phyloP scores from a whole-genome alignment of 2,113 vertebrate genomes.

The Tenrec ecaudatus region DNA sequence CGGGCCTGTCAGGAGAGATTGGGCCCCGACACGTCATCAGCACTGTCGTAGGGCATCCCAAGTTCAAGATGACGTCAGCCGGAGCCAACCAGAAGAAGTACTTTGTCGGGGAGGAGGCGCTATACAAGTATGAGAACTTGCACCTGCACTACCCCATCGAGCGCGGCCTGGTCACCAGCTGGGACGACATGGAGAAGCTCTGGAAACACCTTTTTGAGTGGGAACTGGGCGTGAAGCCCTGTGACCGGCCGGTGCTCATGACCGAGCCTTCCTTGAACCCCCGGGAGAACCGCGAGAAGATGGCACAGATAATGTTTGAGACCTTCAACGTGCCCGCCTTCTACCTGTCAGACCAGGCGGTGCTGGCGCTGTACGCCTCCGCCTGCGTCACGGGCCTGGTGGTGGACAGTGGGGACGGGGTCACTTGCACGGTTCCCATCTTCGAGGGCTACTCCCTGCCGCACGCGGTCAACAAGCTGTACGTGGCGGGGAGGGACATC shows the following conservation, averaged over 20 bases:
- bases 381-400: slow-evolving; percentile 83
- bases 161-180: slow-evolving; percentile 68
- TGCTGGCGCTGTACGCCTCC: slow-evolving; percentile 76
- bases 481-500: slow-evolving; percentile 81
- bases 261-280: slow-evolving; percentile 83
- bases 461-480: slow-evolving; percentile 79
- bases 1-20: slow-evolving; percentile 79
- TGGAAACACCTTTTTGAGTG: slow-evolving; percentile 75
- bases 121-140: slow-evolving; percentile 56
- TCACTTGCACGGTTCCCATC: slow-evolving; percentile 81
- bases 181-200: slow-evolving; percentile 75
- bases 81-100: slow-evolving; percentile 29
- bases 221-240: slow-evolving; percentile 80
- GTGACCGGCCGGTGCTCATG: slow-evolving; percentile 76
- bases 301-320: slow-evolving; percentile 83
- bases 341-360: slow-evolving; percentile 81
- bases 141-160: slow-evolving; percentile 65
- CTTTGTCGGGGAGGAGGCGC: slow-evolving; percentile 68
- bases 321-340: slow-evolving; percentile 80
- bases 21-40: slow-evolving; percentile 70
- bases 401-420: slow-evolving; percentile 80
- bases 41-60: slow-evolving; percentile 70
- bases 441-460: slow-evolving; percentile 83
- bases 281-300: slow-evolving; percentile 78
- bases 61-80: not conserved